phyloP scores from a whole-genome alignment of 92 coral and sea anemone species.

The Epizoanthus scotinus region DNA sequence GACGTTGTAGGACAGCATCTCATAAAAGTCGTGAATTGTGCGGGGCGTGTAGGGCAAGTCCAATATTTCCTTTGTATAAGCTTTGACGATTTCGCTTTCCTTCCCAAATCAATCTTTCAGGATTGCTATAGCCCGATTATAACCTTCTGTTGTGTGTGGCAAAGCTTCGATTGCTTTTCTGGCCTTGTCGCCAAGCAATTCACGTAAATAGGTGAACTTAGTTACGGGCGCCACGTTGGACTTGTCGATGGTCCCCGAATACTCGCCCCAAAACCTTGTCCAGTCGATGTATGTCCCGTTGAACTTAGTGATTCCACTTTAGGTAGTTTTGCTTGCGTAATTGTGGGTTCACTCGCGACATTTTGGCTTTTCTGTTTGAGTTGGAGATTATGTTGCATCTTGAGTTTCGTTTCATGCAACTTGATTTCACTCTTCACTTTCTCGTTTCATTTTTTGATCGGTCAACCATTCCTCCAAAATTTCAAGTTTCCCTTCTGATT shows the following conservation, averaged over 20 bases:
- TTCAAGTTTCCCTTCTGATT: conserved; percentile 29
- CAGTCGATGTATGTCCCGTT: conserved; percentile 51
- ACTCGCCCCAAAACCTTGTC: conserved; percentile 48
- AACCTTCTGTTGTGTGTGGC: conserved; percentile 51
- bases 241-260: conserved; percentile 41
- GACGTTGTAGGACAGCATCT: conserved; percentile 45
- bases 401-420: conserved; percentile 38
- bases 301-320: conserved; percentile 42
- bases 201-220: conserved; percentile 47
- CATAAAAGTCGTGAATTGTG: conserved; percentile 46
- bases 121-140: conserved; percentile 43
- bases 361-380: conserved; percentile 12
- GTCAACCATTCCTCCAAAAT: conserved; percentile 37
- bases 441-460: conserved; percentile 19
- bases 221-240: conserved; percentile 21
- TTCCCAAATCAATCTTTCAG: conserved; percentile 44
- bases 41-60: conserved; percentile 45
- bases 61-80: conserved; percentile 37
- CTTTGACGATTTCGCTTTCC: conserved; percentile 52
- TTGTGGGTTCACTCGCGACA: conserved; percentile 5
- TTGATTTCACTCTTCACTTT: conserved; percentile 22
- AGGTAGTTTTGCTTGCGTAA: conserved; percentile 44
- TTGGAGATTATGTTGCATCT: conserved; percentile 38
- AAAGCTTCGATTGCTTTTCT: conserved; percentile 41
- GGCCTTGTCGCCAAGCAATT: conserved; percentile 34